phyloP scores from a whole-genome alignment of 2,113 vertebrate genomes.

The Apaloderma vittatum region DNA sequence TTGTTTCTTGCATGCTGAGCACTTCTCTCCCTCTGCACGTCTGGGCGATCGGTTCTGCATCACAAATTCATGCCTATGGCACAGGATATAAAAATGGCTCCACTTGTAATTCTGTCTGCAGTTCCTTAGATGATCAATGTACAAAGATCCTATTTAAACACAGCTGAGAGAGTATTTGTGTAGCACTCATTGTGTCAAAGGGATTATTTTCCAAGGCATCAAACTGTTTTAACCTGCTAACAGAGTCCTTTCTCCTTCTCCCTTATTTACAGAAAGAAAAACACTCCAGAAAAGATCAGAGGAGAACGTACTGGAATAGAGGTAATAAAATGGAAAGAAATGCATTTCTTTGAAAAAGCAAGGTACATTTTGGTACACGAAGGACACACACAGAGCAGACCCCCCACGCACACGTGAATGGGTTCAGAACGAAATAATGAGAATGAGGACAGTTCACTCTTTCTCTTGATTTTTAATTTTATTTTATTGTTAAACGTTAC shows the following conservation, averaged over 20 bases:
- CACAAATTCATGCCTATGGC: neutral
- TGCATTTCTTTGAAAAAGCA: neutral
- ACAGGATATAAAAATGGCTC: neutral
- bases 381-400: neutral
- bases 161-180: neutral
- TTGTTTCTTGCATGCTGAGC: neutral
- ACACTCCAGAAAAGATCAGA: neutral
- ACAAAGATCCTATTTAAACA: constrained; percentile 15
- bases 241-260: neutral
- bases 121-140: neutral
- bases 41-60: neutral
- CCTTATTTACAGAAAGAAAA: neutral
- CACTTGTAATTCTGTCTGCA: neutral
- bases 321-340: neutral
- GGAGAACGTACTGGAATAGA: neutral
- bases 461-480: neutral
- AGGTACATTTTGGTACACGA: neutral
- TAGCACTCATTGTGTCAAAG: neutral
- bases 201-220: neutral
- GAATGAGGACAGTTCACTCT: neutral
- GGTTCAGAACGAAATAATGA: neutral
- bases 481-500: neutral
- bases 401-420: rapidly evolving
- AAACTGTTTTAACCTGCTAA: neutral
- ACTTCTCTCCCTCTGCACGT: neutral